Percentiles rank a stretch among this genome's conserved stretches.
Evolutionary conservation across 92 coral and sea anemone species (phyloP).

Genomic region (Scolanthus callimorphus): DNA sequence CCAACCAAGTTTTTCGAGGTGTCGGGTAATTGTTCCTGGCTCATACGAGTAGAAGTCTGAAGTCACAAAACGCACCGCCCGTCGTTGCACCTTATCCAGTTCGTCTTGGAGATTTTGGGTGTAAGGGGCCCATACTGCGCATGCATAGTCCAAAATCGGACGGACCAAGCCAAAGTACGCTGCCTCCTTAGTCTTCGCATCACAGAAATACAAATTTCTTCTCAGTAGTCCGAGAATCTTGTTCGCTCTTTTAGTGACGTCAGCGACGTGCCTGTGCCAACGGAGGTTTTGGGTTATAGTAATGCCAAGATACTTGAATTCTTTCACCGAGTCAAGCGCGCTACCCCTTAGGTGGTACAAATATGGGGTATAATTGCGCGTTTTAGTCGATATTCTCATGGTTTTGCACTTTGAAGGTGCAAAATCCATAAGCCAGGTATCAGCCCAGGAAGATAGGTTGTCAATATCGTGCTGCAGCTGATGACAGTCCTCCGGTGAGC

Average conservation of each 20-base stretch:
- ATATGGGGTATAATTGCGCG: slow-evolving; percentile 9
- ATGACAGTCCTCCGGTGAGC: slow-evolving; percentile 9
- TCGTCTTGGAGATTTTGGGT: slow-evolving; percentile 1
- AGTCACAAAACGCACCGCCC: slow-evolving; percentile 1
- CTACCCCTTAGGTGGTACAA: neutral
- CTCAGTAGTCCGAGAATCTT: slow-evolving; percentile 10
- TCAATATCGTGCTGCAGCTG: slow-evolving; percentile 10
- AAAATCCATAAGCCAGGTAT: slow-evolving; percentile 4
- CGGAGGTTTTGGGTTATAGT: slow-evolving; percentile 5
- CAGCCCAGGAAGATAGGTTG: slow-evolving; percentile 9
- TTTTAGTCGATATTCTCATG: slow-evolving; percentile 6
- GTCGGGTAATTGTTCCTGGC: neutral
- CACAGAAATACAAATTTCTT: slow-evolving; percentile 3
- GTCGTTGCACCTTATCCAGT: slow-evolving; percentile 2
- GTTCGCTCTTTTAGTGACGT: neutral
- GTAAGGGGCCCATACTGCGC: slow-evolving; percentile 6
- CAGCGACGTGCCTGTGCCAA: slow-evolving; percentile 5
- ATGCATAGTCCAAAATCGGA: slow-evolving; percentile 13
- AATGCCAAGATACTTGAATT: slow-evolving; percentile 8
- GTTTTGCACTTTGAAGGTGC: slow-evolving; percentile 8
- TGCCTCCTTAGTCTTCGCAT: slow-evolving; percentile 9
- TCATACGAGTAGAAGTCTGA: neutral
- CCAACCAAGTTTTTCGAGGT: neutral
- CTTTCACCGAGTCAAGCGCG: neutral
- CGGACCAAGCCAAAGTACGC: slow-evolving; percentile 12